Evolutionary conservation across 2,113 vertebrate species (phyloP).

Genomic region (Bagarius yarrelli): DNA sequence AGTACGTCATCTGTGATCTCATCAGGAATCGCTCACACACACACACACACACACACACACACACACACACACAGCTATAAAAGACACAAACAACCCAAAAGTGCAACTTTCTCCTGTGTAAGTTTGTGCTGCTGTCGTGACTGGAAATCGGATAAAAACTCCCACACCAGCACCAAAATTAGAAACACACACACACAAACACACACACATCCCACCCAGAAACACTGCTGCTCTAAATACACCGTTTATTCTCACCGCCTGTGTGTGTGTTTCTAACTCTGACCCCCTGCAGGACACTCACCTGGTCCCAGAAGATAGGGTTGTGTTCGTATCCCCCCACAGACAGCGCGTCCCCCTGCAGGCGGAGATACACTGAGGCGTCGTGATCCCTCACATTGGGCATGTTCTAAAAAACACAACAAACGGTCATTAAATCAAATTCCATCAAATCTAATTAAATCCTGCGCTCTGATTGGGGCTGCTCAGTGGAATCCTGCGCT

Average conservation of each 20-base stretch:
- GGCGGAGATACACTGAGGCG: conserved; percentile 92
- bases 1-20: neutral
- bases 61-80: neutral
- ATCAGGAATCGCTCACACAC: neutral
- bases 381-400: conserved; percentile 96
- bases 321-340: conserved; percentile 94
- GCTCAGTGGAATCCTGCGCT: neutral
- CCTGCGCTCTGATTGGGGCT: too few relatives aligned
- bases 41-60: neutral
- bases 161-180: conserved; percentile 10
- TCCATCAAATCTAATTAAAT: neutral
- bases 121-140: conserved; percentile 18
- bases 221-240: neutral
- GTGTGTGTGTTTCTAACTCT: neutral
- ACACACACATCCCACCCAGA: conserved; percentile 1
- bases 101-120: neutral
- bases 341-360: conserved; percentile 96
- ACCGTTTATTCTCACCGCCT: neutral
- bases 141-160: conserved; percentile 27
- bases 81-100: neutral
- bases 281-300: conserved; percentile 59
- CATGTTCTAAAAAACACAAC: conserved; percentile 81
- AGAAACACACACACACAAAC: conserved; percentile 15
- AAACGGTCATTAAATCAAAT: neutral
- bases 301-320: conserved; percentile 95